Conservation (phyloP, 2,797 vertebrate genomes). For the Sebastes iracundus region DNA sequence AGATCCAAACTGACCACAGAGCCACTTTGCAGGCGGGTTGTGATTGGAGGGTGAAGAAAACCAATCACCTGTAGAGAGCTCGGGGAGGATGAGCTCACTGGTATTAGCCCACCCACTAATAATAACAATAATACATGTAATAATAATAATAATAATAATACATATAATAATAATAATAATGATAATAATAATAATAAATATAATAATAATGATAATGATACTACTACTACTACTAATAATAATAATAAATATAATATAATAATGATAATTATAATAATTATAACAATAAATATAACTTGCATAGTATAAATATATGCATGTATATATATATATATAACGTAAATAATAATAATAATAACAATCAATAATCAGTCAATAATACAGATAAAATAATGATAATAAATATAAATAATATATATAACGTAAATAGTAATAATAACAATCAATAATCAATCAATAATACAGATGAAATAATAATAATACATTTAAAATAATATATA, state of each 20-base stretch:
- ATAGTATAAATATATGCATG: too few relatives aligned
- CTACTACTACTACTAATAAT: neutral
- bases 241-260: too few relatives aligned
- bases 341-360: too few relatives aligned
- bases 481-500: too few relatives aligned
- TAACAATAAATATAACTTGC: neutral
- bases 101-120: constrained; percentile 10
- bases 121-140: neutral
- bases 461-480: too few relatives aligned
- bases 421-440: too few relatives aligned
- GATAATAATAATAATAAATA: neutral
- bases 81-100: constrained; percentile 60
- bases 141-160: neutral
- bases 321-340: too few relatives aligned
- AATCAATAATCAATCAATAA: too few relatives aligned
- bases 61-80: constrained; percentile 84
- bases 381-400: too few relatives aligned
- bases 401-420: too few relatives aligned
- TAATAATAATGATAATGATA: neutral
- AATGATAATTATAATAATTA: neutral
- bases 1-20: constrained; percentile 84
- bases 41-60: constrained; percentile 84
- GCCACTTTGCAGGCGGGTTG: constrained; percentile 87
- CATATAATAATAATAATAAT: neutral
- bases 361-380: too few relatives aligned